Evolutionary conservation across 2,888 invertebrate genomes (phyloP), one percentile per base, ranked within the genome.

Genomic region (Diabrotica balteata): DNA sequence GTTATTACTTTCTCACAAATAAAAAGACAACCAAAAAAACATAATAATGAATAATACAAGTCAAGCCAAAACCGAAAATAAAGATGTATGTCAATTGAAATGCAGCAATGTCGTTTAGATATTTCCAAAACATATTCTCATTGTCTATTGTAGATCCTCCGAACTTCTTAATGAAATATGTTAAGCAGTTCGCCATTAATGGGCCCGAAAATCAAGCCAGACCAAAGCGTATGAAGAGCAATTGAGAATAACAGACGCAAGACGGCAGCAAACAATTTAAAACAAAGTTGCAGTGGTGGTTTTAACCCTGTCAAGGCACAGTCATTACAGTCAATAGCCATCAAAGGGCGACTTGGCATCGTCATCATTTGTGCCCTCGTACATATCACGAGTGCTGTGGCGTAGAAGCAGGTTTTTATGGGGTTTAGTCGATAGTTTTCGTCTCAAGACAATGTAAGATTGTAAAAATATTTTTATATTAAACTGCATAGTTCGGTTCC

Each of bases 321-420:
- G n/a, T 55, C 63, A 63, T 63, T 57, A 63, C 63, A 57, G 63
- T 63, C 63, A 63, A 63, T 63, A 57, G 57, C 63, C 57, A 43
- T 46, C 63, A 49, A 63, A 63, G 50, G 63, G 63, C 11, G 62
- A 7, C 10, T 3, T 45, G 11, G 62, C 54, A 47, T 62, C 54
- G 62, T 54, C 53, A 57, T 63, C 50, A 63, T 63, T 63, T 55
- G 52, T 61, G 50, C 52, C 52, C 60, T 53, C 45, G 52, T 52
- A 52, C 43, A 45, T 61, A 61, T 44, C 22, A 61, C 52, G 60
- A 44, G 43, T 43, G 8, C 55, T 43, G 55, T 55, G 55, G 4
- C 10, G 55, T n/a, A 55, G 55, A 5, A 32, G 32, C 32, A 5
- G 32, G 32, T 32, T 4, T 32, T 32, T 32, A 32, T 32, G 5